Evolutionary conservation across 2,797 vertebrate genomes (phyloP).

Genomic region (Xyrichtys novacula): DNA sequence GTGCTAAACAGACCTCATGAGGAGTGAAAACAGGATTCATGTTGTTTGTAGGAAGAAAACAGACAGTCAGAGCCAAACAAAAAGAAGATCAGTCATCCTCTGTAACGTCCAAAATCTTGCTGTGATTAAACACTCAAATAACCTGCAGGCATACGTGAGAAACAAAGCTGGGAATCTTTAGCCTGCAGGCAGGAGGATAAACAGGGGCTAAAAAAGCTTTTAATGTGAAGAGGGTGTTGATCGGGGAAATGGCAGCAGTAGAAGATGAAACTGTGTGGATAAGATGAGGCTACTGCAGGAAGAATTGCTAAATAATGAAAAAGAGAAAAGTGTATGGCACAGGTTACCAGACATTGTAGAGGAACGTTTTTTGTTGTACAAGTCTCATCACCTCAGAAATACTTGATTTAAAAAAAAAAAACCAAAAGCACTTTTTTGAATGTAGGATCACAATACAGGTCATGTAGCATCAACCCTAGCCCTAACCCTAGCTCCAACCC

Average conservation of each 20-base stretch:
- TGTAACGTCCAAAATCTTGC: background rate
- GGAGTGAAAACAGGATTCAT: constrained; percentile 37
- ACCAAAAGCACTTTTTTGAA: no score
- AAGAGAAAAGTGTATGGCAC: no score
- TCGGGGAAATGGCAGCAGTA: constrained; percentile 4
- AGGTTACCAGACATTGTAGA: no score
- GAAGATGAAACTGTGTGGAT: constrained; percentile 1
- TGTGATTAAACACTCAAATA: constrained; percentile 10
- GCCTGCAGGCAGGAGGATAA: background rate
- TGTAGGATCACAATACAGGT: no score
- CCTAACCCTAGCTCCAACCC: no score
- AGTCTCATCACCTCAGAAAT: no score
- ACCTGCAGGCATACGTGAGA: background rate
- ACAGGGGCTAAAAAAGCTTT: background rate
- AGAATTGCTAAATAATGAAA: background rate
- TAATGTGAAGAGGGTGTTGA: background rate
- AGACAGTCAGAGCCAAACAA: background rate
- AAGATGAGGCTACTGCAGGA: background rate
- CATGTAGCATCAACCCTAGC: no score
- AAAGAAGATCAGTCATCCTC: background rate
- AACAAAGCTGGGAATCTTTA: background rate
- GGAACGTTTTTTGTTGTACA: no score
- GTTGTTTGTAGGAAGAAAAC: constrained; percentile 28
- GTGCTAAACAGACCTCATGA: constrained; percentile 12
- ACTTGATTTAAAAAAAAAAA: no score